These are phyloP conservation scores for Drosophila acutilabella DNA, from an alignment of 2,888 invertebrate species.

Conservation along the genomic window DNA sequence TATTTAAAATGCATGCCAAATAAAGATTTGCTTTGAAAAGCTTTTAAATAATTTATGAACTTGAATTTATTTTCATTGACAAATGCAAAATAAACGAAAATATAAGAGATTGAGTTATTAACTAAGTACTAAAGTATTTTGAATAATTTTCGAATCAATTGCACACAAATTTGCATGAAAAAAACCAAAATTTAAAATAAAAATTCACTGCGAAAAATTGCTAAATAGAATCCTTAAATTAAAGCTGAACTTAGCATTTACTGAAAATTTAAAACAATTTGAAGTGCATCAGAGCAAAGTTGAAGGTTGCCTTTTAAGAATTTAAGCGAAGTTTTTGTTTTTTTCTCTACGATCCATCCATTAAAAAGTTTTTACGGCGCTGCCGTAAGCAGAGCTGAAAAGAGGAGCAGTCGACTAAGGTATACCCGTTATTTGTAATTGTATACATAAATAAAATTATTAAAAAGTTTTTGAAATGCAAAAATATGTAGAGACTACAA, in stretches of 20 bases:
- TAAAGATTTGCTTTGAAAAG: background rate
- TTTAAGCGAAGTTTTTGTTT: constrained; percentile 25
- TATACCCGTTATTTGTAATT: background rate
- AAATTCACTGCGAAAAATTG: background rate
- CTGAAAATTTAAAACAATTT: constrained; percentile 7
- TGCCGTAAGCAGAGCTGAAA: background rate
- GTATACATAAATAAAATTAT: too few relatives aligned
- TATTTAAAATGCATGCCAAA: background rate
- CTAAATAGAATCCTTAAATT: background rate
- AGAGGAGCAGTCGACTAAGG: background rate
- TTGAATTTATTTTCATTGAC: background rate
- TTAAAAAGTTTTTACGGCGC: constrained; percentile 66
- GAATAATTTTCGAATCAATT: too few relatives aligned
- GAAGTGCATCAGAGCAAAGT: constrained; percentile 47
- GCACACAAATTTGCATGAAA: background rate
- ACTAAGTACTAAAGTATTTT: too few relatives aligned
- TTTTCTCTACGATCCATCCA: constrained; percentile 64
- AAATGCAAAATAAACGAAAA: too few relatives aligned
- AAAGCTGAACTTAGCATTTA: background rate
- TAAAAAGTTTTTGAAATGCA: too few relatives aligned
- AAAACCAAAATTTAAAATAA: background rate
- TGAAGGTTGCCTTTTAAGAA: constrained; percentile 18
- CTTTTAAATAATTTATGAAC: background rate
- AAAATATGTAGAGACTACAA: too few relatives aligned
- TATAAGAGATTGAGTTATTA: too few relatives aligned